Percentiles rank a stretch among this genome's conserved stretches.
These are phyloP conservation scores for Trachelus stipa DNA, from an alignment of 2,888 invertebrate genomes.

Conservation along the genomic window DNA sequence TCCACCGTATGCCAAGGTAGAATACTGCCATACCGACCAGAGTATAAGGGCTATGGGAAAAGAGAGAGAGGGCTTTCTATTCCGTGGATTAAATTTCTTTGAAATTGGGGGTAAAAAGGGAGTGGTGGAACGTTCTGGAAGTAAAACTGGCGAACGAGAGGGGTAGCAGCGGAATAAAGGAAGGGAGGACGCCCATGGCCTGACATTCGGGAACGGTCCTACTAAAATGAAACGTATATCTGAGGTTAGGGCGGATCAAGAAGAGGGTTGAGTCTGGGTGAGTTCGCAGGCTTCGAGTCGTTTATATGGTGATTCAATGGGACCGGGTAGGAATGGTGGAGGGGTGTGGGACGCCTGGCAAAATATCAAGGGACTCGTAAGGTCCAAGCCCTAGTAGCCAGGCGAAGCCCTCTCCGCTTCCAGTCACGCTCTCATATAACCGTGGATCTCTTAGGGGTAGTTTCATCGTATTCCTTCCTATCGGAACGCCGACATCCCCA, in stretches of 20 bases:
- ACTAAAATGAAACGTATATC: conserved; percentile 57
- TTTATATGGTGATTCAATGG: conserved; percentile 62
- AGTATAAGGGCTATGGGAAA: neutral
- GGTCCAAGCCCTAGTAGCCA: conserved; percentile 20
- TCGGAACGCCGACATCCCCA: neutral
- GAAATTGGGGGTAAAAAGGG: neutral
- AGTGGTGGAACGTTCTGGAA: neutral
- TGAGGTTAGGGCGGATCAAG: conserved; percentile 56
- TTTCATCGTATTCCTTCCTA: neutral
- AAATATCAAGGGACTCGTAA: conserved; percentile 61
- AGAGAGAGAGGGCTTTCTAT: neutral
- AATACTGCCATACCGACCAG: neutral
- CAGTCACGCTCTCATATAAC: neutral
- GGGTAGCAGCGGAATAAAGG: neutral
- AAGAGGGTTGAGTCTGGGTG: conserved; percentile 42
- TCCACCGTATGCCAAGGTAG: neutral
- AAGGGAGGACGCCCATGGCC: conserved; percentile 13
- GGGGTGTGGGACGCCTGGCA: conserved; percentile 46
- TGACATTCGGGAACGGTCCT: conserved; percentile 5
- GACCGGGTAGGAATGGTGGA: conserved; percentile 22
- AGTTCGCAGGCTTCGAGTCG: conserved; percentile 46
- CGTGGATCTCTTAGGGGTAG: neutral
- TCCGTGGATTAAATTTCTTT: neutral
- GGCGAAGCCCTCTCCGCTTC: neutral
- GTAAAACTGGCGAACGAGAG: conserved; percentile 3